Evolutionary conservation across 2,113 vertebrate species (phyloP), one percentile per base, ranked within the genome.

Genomic region (Perccottus glenii): DNA sequence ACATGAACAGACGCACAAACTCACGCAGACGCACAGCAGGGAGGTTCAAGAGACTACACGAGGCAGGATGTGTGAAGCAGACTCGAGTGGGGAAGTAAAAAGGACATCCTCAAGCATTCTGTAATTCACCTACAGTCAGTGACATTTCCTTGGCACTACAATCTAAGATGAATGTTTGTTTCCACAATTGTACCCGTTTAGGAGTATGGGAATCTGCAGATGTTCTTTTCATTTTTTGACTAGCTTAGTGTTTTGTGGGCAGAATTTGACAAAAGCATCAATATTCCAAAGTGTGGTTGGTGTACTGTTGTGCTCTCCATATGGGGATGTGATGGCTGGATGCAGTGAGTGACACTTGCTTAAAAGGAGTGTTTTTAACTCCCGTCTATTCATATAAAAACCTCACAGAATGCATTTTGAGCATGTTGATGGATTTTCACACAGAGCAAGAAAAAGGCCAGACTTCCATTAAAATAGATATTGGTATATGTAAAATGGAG

Each of bases 91-190:
- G 72, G 72, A 76, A 75, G 81, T 85, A 73, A 87, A 75, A 67
- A 76, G 83, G 85, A 89, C 87, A 86, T 90, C 89, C 89, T 89
- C 81, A 74, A 53, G 60, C 78, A 75, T 72, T 84, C 68, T 81
- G 82, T 36, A 66, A 66, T 81, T 82, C 55, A 60, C 69, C 79
- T 87, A 77, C 79, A 83, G 75, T 79, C 71, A 78, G 73, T 74
- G 75, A 88, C 81, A 70, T 87, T 89, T 88, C 84, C 86, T 87
- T 79, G 71, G 81, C 77, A 80, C 78, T 81, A 87, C 84, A 85
- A 81, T 84, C 69, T 70, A 52, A 70, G 65, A 65, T 80, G 76
- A 62, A 74, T 69, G 57, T 81, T 86, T 77, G 66, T 78, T 65
- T 82, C 45, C 82, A 57, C 66, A 33, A 47, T 71, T 75, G 81